phyloP scores from a whole-genome alignment of 2,888 invertebrate species.

The Heliconius erato region DNA sequence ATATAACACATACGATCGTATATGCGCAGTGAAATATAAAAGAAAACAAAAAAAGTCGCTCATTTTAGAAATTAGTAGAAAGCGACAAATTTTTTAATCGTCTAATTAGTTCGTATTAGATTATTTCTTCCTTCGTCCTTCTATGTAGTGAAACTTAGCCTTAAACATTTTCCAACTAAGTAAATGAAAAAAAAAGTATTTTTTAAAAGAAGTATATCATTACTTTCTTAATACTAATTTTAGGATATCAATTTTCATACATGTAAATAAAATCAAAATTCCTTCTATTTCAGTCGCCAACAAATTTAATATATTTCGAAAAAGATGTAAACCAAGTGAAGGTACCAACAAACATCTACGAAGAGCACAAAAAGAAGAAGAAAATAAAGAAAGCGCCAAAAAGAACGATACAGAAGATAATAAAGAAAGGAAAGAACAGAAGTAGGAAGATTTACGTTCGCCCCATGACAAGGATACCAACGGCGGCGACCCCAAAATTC shows the following conservation, averaged over 20 bases:
- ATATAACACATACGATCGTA: too few relatives aligned
- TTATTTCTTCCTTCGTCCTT: too few relatives aligned
- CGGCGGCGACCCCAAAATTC: conserved; percentile 53
- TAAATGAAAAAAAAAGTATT: too few relatives aligned
- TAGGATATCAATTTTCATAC: not conserved
- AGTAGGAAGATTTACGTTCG: conserved; percentile 64
- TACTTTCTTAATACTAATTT: too few relatives aligned
- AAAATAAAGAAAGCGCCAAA: conserved; percentile 68
- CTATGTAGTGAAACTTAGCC: too few relatives aligned
- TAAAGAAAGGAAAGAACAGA: conserved; percentile 69
- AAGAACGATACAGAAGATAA: conserved; percentile 78
- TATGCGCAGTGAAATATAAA: too few relatives aligned
- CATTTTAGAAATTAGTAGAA: too few relatives aligned
- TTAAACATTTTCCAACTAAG: too few relatives aligned
- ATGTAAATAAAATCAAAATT: not conserved
- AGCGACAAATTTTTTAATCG: too few relatives aligned
- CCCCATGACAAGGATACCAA: conserved; percentile 57
- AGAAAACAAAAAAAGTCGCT: too few relatives aligned
- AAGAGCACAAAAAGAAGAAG: conserved; percentile 62
- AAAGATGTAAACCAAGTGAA: conserved; percentile 70
- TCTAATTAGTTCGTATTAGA: too few relatives aligned
- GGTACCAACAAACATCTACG: conserved; percentile 63
- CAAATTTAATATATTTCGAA: conserved; percentile 69
- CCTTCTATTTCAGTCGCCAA: conserved; percentile 22
- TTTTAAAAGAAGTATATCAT: too few relatives aligned